Base-by-base conservation (phyloP, 1,140 invertebrate genomes). In the Trichomalopsis sarcophagae region DNA sequence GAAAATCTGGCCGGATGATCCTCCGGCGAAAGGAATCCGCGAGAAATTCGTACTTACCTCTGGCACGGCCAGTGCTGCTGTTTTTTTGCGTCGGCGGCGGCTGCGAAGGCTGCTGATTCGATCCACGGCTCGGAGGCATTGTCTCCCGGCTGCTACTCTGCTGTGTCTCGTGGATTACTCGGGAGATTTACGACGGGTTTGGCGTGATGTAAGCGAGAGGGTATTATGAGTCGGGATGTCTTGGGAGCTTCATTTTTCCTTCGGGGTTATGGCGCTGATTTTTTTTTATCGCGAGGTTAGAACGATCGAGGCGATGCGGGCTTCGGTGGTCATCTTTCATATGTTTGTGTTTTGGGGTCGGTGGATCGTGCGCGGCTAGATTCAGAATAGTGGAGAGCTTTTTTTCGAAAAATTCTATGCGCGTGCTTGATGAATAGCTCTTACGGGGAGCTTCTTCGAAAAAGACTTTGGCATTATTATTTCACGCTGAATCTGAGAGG, bases 81-180 rank as follows among this genome's bases (percentile, higher is more conserved):
- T 50, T 62, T 62, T n/a, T 27, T 68, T 81, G 44, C 33, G 69
- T 69, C 2, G 11, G 55, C 47, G 27, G 0, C 17, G 47, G 33
- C 11, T 75, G 30, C 0, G 74, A 23, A 2, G 50, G 11, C 9
- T 55, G 71, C n/a, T 82, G 81, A 33, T 71, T 68, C 13, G 82
- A 44, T 27, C 62, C 62, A 62, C 77, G 75, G 11, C 17, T 84
- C 9, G 74, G 75, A 27, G 82, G 82, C 82, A 84, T 84, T 36
- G 80, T 75, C 36, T 44, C 36, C 33, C 33, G 73, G 66, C 71
- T 21, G 27, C 30, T 27, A 27, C 27, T 27, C 27, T 27, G 27
- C 1, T 40, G 33, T 40, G 71, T 40, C 33, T 36, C 21, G 14
- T 21, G 11, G 11, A 44, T 75, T 36, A 33, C 27, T 44, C 17